These are phyloP conservation scores for Venustoraphidia nigricollis DNA, from an alignment of 2,888 invertebrate genomes.

Conservation along the genomic window DNA sequence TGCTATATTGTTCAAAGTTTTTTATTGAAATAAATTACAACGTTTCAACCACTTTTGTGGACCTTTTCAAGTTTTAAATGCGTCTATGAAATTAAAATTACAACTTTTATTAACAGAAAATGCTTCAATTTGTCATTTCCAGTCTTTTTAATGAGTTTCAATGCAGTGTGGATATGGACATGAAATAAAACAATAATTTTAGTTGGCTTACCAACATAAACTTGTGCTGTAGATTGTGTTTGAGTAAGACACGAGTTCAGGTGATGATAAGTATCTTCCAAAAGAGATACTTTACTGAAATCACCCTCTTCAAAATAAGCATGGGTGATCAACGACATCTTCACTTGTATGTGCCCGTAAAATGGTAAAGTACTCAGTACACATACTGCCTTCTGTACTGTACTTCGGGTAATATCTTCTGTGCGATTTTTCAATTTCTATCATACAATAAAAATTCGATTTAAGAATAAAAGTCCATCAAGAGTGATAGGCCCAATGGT, in stretches of 20 bases:
- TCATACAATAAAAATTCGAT: conserved; percentile 15
- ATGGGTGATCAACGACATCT: conserved; percentile 89
- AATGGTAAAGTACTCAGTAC: conserved; percentile 81
- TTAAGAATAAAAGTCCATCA: conserved; percentile 4
- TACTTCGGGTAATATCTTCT: conserved; percentile 90
- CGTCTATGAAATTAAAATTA: no score
- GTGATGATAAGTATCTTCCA: conserved; percentile 86
- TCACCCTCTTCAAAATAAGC: conserved; percentile 95
- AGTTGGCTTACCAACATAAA: conserved; percentile 44
- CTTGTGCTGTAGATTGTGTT: conserved; percentile 42
- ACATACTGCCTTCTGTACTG: conserved; percentile 96
- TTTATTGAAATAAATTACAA: no score
- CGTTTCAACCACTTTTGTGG: no score
- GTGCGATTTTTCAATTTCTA: conserved; percentile 84
- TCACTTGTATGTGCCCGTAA: conserved; percentile 88
- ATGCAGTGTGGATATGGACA: no score
- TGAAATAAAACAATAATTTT: no score
- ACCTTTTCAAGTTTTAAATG: no score
- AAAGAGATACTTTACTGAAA: conserved; percentile 71
- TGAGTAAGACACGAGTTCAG: conserved; percentile 67
- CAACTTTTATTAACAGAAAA: no score
- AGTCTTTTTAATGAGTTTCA: no score
- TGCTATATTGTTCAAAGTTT: no score
- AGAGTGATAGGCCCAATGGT: no score
- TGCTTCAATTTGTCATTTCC: no score